Percentiles rank a stretch among this genome's conserved stretches.
Conservation (phyloP, 2,113 vertebrate genomes). For the Cyanoramphus novaezelandiae region DNA sequence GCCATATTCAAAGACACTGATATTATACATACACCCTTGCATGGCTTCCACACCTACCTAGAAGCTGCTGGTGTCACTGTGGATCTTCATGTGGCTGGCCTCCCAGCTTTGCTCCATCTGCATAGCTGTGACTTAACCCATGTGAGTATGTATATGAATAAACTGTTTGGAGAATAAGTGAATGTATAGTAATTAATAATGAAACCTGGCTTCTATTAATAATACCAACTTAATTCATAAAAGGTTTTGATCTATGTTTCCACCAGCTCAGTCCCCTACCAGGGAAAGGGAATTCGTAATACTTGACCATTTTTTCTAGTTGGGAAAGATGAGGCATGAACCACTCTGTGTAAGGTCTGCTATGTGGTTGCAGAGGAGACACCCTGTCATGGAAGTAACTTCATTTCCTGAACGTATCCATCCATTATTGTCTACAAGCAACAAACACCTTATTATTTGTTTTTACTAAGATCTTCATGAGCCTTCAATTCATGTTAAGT, state of each 20-base stretch:
- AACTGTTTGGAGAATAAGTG: background rate
- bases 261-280: background rate
- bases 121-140: rapidly evolving
- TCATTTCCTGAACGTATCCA: background rate
- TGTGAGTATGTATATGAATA: rapidly evolving
- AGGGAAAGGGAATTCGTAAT: background rate
- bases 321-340: background rate
- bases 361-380: background rate
- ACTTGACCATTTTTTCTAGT: background rate
- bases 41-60: background rate
- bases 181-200: background rate
- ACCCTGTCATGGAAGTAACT: background rate
- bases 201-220: background rate
- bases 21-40: no score
- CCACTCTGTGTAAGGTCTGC: background rate
- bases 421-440: background rate
- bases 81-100: background rate
- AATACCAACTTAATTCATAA: background rate
- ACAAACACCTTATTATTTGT: background rate
- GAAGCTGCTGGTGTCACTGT: background rate
- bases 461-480: background rate
- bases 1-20: rapidly evolving
- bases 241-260: background rate
- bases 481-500: background rate
- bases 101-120: background rate